Evolutionary conservation across 2,888 invertebrate genomes (phyloP).

Genomic region (Zygaena filipendulae): DNA sequence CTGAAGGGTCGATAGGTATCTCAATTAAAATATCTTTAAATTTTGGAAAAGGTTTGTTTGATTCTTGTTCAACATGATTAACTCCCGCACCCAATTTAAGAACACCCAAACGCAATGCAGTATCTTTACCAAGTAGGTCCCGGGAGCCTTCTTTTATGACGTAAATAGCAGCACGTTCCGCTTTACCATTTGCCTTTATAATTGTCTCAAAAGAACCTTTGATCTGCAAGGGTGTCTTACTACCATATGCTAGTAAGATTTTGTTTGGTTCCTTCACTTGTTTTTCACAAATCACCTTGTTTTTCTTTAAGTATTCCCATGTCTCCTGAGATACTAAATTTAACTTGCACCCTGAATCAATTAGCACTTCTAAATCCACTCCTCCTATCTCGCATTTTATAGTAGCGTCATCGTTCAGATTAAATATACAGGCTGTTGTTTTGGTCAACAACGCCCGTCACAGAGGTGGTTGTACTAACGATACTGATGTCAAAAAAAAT

Average conservation of each 20-base stretch:
- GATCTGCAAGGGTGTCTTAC: conserved; percentile 5
- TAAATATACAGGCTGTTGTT: no score
- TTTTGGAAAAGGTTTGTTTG: conserved; percentile 5
- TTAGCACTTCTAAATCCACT: conserved; percentile 17
- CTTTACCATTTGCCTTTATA: conserved; percentile 1
- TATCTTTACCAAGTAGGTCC: conserved; percentile 14
- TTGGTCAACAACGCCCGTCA: no score
- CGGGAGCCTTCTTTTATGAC: conserved; percentile 15
- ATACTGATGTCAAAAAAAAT: no score
- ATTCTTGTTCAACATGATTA: conserved; percentile 2
- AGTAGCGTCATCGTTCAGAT: conserved; percentile 13
- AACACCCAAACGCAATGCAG: conserved; percentile 2
- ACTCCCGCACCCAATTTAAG: conserved; percentile 2
- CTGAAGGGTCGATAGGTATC: conserved; percentile 9
- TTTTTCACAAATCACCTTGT: conserved; percentile 1
- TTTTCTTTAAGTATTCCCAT: conserved; percentile 6
- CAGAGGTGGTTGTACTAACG: no score
- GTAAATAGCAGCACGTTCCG: conserved; percentile 1
- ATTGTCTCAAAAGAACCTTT: conserved; percentile 6
- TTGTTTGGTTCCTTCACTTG: conserved; percentile 8
- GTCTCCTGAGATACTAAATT: conserved; percentile 13
- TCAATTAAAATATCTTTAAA: conserved; percentile 10
- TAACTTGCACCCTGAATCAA: conserved; percentile 17
- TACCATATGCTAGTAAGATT: no score
- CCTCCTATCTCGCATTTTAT: conserved; percentile 17